These are phyloP conservation scores for Leptopilina clavipes DNA, from an alignment of 1,140 invertebrate species.

Conservation along the genomic window DNA sequence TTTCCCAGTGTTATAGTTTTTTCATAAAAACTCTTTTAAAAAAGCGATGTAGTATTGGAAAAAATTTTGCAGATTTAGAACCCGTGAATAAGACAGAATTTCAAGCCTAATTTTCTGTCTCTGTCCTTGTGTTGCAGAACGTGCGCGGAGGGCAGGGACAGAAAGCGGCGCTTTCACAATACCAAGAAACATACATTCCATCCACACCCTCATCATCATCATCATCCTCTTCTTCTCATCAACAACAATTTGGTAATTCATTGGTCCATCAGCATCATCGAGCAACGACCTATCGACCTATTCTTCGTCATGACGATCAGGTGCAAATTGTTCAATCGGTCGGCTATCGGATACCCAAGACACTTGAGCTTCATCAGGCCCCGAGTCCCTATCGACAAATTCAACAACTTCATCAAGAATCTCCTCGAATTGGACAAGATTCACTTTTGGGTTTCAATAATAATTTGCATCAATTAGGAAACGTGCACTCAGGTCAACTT, in stretches of 20 bases:
- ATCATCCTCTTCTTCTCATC: constrained; percentile 52
- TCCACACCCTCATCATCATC: constrained; percentile 50
- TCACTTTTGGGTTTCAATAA: constrained; percentile 27
- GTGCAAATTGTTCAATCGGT: constrained; percentile 66
- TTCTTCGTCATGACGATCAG: constrained; percentile 60
- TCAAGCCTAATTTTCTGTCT: constrained; percentile 64
- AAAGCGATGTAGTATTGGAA: too few relatives aligned
- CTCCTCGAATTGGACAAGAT: constrained; percentile 48
- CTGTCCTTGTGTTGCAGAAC: constrained; percentile 75
- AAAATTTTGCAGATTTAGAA: neutral
- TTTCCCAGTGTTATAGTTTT: too few relatives aligned
- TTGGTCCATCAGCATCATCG: constrained; percentile 64
- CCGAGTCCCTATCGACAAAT: constrained; percentile 35
- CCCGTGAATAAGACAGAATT: constrained; percentile 32
- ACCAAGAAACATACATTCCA: constrained; percentile 59
- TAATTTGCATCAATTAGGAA: constrained; percentile 39
- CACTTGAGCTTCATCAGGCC: constrained; percentile 51
- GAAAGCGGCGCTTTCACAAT: constrained; percentile 58
- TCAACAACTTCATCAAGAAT: constrained; percentile 33
- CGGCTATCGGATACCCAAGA: constrained; percentile 64
- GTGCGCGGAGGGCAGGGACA: constrained; percentile 74
- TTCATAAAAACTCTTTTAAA: too few relatives aligned
- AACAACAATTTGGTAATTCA: constrained; percentile 45
- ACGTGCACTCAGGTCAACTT: constrained; percentile 42
- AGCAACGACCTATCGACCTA: constrained; percentile 69